Base-by-base conservation (phyloP, 2,797 vertebrate species). In the Enteromius viviparus region DNA sequence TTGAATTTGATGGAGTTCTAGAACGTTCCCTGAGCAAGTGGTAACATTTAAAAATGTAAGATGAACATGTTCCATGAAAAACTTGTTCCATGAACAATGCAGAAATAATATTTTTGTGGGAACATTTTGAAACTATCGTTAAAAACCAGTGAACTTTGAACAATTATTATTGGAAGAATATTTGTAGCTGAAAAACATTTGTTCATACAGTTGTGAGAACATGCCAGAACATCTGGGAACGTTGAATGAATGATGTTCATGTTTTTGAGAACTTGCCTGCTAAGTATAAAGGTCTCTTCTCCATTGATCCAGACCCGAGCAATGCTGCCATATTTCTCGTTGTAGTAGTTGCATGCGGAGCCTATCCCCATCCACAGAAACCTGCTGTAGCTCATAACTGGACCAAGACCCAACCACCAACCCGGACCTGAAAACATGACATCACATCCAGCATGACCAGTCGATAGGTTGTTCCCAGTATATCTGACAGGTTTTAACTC, bases 281-380 rank as follows among this genome's bases (percentile, higher is more conserved):
- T 98, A 64, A 99, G 94, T 83, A 99, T 96, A 78, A 98, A 89
- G 0, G 98, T 99, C 91, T 99, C 97, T 91, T 98, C 96, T 1
- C 97, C 96, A 0, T 93, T 92, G 81, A 99, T 97, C 98, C 98
- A 99, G 72, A 99, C 97, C 53, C 97, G 93, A 53, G 95, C 95
- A 12, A 97, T 94, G 82, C 95, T 96, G 82, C 98, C 98, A 0
- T 99, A 99, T 69, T 93, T 96, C 74, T 91, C 92, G 70, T 98
- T 99, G 92, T 99, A 99, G 91, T 98, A 99, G 93, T 98, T 98
- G 89, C 96, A 93, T 3, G 98, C 97, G 0, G 92, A 97, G 80
- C 98, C 97, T 0, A 99, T 96, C 49, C 98, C 98, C 82, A 95
- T 97, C 96, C 96, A 97, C 37, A 99, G 92, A 78, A 99, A 98